Evolutionary conservation across 2,797 vertebrate genomes (phyloP).

Genomic region (Dipus sagitta): DNA sequence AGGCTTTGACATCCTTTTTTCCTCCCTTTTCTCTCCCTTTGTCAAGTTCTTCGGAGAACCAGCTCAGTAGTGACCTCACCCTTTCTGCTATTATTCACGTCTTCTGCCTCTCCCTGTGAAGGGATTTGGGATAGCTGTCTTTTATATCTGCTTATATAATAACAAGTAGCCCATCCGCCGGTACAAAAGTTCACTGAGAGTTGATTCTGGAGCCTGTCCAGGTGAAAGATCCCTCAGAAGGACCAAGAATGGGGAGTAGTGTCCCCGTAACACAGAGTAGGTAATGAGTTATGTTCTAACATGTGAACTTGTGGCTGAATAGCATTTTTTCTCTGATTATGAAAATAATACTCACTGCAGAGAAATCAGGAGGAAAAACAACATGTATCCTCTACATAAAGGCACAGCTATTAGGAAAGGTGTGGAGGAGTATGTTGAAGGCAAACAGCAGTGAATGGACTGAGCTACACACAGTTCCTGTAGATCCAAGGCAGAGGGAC

Average conservation of each 20-base stretch:
- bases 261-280: background rate
- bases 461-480: background rate
- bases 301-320: background rate
- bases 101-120: constrained; percentile 46
- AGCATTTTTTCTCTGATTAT: constrained; percentile 13
- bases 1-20: background rate
- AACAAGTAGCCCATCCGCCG: background rate
- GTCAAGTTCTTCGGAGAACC: background rate
- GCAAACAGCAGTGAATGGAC: constrained; percentile 62
- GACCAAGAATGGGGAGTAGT: background rate
- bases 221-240: background rate
- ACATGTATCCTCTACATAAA: background rate
- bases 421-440: constrained; percentile 57
- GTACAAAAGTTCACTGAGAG: background rate
- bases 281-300: background rate
- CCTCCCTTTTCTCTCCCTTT: background rate
- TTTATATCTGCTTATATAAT: background rate
- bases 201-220: background rate
- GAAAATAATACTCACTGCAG: constrained; percentile 39
- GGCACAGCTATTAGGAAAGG: constrained; percentile 28
- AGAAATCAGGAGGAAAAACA: constrained; percentile 11
- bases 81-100: constrained; percentile 24
- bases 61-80: background rate
- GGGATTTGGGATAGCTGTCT: constrained; percentile 18
- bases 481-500: background rate